Base-by-base conservation (phyloP, 2,888 invertebrate genomes). In the Ophion costatus region DNA sequence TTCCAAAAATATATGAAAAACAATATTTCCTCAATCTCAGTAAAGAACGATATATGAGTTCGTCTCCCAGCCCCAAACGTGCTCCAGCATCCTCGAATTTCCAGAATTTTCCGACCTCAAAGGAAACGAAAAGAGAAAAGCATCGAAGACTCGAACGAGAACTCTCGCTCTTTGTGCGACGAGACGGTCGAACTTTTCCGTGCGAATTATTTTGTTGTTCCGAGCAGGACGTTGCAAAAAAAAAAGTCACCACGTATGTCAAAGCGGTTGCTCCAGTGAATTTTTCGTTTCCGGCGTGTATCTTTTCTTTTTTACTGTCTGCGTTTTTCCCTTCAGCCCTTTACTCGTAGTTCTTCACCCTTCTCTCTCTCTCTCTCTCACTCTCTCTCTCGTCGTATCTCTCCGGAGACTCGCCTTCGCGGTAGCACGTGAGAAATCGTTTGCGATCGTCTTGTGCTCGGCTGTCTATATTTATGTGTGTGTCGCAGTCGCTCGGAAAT, bases 401-500 rank as follows among this genome's bases (percentile, higher is more conserved):
- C 79, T 78, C 81, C 29, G 45, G 77, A 70, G 67, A 77, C 79
- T 80, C 77, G 56, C 71, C 75, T 75, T 71, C 57, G 74, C 66
- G 61, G 67, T 67, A 63, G 64, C 45, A 82, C 80, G 71, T 81
- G 85, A 83, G 78, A 81, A 78, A 83, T 85, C 85, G 80, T 81
- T 70, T 78, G 80, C 74, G 77, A 81, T 80, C 85, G 80, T 66
- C 78, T 64, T 45, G 70, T 20, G 17, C 69, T 45, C 29, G 17
- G 51, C 51, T 51, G 51, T 14, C 17, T 51, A 14, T 14, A 14
- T 45, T 24, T n/a, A 29, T 77, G n/a, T 67, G 57, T 70, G 77
- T 75, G 59, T 83, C 81, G 74, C 75, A 81, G 81, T 80, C 71
- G 76, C 83, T 86, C 81, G 80, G 71, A 86, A 86, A 86, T 86